A percentile compares a stretch with the other conserved stretches of the same genome.
phyloP scores from a whole-genome alignment of 2,113 vertebrate genomes.

The Ceyx melanurus region DNA sequence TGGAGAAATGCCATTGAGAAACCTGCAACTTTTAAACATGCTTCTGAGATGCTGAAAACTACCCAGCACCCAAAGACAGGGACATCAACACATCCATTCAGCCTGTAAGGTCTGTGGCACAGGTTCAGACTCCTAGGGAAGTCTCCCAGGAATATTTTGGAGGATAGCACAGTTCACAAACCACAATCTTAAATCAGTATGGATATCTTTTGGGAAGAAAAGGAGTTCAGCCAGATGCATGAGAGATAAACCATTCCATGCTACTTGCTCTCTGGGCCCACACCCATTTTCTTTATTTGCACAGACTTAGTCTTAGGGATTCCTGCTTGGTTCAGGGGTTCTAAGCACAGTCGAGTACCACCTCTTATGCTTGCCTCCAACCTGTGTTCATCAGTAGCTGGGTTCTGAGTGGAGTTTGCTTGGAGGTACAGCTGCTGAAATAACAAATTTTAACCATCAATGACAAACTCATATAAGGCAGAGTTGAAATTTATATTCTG shows the following conservation, averaged over 20 bases:
- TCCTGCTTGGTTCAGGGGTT: background rate
- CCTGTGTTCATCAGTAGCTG: background rate
- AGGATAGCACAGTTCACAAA: background rate
- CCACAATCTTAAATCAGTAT: rapidly evolving
- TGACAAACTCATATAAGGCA: background rate
- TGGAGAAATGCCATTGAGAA: background rate
- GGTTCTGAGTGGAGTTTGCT: background rate
- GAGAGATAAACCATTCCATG: background rate
- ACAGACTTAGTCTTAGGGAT: too few species aligned
- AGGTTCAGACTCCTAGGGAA: background rate
- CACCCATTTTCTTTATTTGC: background rate
- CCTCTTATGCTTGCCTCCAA: rapidly evolving
- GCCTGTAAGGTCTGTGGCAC: background rate
- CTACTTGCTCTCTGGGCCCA: background rate
- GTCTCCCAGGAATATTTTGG: background rate
- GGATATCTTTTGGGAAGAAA: background rate
- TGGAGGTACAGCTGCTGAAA: background rate
- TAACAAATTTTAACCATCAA: background rate
- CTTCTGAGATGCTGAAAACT: background rate
- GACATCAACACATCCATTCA: background rate
- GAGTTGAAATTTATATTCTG: background rate
- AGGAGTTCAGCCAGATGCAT: background rate
- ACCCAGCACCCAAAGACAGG: background rate
- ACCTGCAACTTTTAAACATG: rapidly evolving
- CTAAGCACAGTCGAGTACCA: background rate